Conservation (phyloP, 2,888 invertebrate species). For the Drosophila cognata region DNA sequence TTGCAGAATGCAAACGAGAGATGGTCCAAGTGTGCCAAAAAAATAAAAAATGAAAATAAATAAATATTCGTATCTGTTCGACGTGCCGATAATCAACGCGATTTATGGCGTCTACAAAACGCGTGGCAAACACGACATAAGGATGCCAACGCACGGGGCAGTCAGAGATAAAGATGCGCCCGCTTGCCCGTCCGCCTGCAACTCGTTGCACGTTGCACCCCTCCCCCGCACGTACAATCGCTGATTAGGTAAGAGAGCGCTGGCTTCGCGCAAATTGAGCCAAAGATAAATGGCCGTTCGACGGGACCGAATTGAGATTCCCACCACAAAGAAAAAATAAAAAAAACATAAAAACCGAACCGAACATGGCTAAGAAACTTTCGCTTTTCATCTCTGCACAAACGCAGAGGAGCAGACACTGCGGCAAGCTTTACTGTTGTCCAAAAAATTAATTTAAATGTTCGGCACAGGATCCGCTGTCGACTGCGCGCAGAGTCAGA, state of each 20-base stretch:
- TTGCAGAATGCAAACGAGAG: conserved; percentile 53
- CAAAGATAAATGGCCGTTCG: conserved; percentile 69
- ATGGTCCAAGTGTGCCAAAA: conserved; percentile 45
- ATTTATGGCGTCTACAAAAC: conserved; percentile 68
- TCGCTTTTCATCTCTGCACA: conserved; percentile 63
- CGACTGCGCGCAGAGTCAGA: conserved; percentile 28
- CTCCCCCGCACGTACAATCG: conserved; percentile 20
- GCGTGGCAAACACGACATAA: conserved; percentile 71
- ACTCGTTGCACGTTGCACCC: conserved; percentile 10
- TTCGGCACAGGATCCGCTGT: conserved; percentile 51
- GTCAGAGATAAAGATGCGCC: conserved; percentile 14
- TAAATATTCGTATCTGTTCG: conserved; percentile 16
- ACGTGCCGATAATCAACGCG: conserved; percentile 71
- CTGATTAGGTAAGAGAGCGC: conserved; percentile 59
- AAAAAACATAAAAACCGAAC: conserved; percentile 10
- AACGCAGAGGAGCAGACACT: conserved; percentile 31
- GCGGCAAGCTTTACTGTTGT: conserved; percentile 24
- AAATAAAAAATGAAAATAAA: not conserved
- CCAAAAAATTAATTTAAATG: conserved; percentile 60
- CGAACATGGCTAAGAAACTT: conserved; percentile 52
- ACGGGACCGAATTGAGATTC: conserved; percentile 69
- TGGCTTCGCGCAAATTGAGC: conserved; percentile 62
- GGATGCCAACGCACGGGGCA: conserved; percentile 58
- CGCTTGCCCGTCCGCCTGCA: conserved; percentile 6
- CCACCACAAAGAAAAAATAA: conserved; percentile 43